Evolutionary conservation across 1,140 invertebrate species (phyloP), one percentile per base, ranked within the genome.

Genomic region (Drosophila biarmipes): DNA sequence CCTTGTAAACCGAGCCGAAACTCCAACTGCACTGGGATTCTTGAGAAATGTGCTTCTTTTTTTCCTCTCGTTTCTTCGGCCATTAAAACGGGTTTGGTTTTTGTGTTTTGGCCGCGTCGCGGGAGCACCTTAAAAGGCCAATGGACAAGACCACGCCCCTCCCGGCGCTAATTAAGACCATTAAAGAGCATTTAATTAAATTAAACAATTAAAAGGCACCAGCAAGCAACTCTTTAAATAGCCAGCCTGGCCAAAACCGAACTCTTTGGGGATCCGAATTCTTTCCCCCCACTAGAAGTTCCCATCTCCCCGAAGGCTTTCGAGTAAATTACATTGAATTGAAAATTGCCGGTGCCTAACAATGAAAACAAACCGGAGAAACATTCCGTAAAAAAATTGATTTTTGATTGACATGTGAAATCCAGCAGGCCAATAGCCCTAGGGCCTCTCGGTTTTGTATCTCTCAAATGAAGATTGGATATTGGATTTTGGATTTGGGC

Each of bases 321-420:
- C 14, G 34, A 48, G 61, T 57, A 63, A 75, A 75, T 75, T 76
- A 67, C 53, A 54, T 67, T n/a, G 17, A 38, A 76, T 74, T 69
- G 73, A 69, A 77, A 77, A 69, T 77, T 75, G 31, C 69, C 46
- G 17, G 31, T 45, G 38, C 15, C 35, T 11, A 59, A 76, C 37
- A 53, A 38, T 48, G 53, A 73, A 75, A 80, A 80, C 63, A 45
- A 69, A 72, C 45, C 29, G 59, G 38, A 56, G 57, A 79, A 75
- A n/a, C 31, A 24, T 45, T 29, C 10, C n/a, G 42, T 64, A 64
- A 68, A 69, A 69, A 69, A 69, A 68, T 68, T 55, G 66, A 89
- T 89, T 89, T 87, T 87, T 87, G 84, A 87, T 87, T 87, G 84
- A 87, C 84, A 87, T 87, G 84, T 87, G 84, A 87, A 87, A 86